phyloP scores from a whole-genome alignment of 2,113 vertebrate species.

The Thunnus maccoyii region DNA sequence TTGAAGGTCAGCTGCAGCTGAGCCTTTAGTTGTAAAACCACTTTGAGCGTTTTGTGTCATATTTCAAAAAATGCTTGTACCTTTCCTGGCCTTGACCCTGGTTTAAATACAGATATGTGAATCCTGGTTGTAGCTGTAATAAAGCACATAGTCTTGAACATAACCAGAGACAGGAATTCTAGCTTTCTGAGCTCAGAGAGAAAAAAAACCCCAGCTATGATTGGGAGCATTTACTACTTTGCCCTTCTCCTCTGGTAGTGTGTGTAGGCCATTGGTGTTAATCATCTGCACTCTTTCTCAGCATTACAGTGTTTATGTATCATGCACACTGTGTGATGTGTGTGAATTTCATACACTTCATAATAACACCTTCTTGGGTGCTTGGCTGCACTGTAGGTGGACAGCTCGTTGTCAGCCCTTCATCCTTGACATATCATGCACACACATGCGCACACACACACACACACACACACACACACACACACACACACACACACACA shows the following conservation, averaged over 20 bases:
- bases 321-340: constrained; percentile 22
- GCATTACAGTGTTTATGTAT: constrained; percentile 27
- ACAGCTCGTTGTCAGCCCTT: constrained; percentile 71
- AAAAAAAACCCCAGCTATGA: not conserved
- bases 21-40: constrained; percentile 36
- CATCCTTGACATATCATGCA: constrained; percentile 36
- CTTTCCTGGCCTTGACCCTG: constrained; percentile 20
- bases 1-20: constrained; percentile 54
- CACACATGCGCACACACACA: constrained; percentile 24
- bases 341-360: constrained; percentile 31
- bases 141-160: not conserved
- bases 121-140: not conserved
- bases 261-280: constrained; percentile 39
- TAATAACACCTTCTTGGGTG: constrained; percentile 49
- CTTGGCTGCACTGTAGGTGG: constrained; percentile 68
- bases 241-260: constrained; percentile 8
- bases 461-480: constrained; percentile 1
- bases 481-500: constrained; percentile 3
- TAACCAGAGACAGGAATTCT: not conserved
- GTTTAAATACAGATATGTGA: constrained; percentile 29
- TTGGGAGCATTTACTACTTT: constrained; percentile 18
- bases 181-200: not conserved
- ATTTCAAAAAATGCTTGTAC: constrained; percentile 11
- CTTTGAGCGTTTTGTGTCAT: constrained; percentile 48
- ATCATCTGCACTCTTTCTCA: constrained; percentile 38